Base-by-base conservation (phyloP, 2,797 vertebrate species). In the Poliocrania exsul region DNA sequence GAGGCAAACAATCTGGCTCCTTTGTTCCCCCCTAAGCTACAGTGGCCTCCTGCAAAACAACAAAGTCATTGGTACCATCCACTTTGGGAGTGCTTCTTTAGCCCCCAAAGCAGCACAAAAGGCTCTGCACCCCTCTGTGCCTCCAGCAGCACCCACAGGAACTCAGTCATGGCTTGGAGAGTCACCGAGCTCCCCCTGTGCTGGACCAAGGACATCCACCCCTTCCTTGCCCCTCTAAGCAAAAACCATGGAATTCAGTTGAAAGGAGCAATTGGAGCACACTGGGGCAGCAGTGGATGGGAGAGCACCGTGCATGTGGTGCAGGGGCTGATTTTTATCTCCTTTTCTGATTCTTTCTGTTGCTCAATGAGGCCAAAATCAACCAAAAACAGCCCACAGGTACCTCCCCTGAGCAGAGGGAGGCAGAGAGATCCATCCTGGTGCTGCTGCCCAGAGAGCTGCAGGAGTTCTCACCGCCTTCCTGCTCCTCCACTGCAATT, bases 11-110 rank as follows among this genome's bases (percentile, higher is more conserved):
- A 77, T 17, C 75, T 49, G 2, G 65, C 73, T 83, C 61, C 83
- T 96, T 86, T 86, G 79, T 84, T 92, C 91, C 93, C 87, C 80
- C 85, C 81, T 46, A 23, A 91, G 74, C 71, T 72, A 25, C 84
- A 85, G 58, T 1, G 6, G 74, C 78, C 86, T 94, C 46, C 1
- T 3, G 81, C 50, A 81, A 61, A 92, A 79, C 87, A 37, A 49
- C 40, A 5, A 49, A 86, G 37, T 9, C 64, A 3, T 7, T 4
- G 60, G 62, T 73, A 15, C 28, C 66, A 70, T 12, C 49, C 88
- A 37, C 74, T 56, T 81, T 1, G 8, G 56, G 40, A 79, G 77
- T 21, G 58, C 11, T 25, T 42, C 50, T 37, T 6, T 6, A 18
- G 11, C 8, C 13, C 56, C 72, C 49, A 20, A 5, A 51, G 50